Evolutionary conservation across 2,888 invertebrate genomes (phyloP).

Genomic region (Aethes cnicana): DNA sequence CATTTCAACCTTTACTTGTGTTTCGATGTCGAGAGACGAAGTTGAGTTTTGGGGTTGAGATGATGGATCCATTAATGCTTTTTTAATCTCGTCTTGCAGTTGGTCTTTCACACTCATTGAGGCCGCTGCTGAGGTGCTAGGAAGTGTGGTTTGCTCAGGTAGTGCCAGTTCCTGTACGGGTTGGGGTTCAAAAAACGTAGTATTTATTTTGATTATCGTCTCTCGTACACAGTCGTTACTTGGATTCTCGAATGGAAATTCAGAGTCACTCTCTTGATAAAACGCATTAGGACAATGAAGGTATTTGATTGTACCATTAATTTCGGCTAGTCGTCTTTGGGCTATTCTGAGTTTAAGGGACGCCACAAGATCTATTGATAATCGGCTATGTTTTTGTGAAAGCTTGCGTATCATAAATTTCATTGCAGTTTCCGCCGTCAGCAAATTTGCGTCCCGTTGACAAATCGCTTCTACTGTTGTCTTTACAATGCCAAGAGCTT

Average conservation of each 20-base stretch:
- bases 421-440: neutral
- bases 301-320: neutral
- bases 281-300: neutral
- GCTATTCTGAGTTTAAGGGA: neutral
- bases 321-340: neutral
- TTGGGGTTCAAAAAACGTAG: neutral
- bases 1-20: neutral
- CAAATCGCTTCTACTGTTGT: neutral
- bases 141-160: neutral
- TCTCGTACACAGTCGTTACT: neutral
- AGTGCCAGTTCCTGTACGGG: neutral
- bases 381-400: neutral
- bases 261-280: neutral
- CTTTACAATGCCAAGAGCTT: neutral
- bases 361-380: neutral
- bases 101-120: neutral
- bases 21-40: neutral
- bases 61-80: neutral
- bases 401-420: neutral
- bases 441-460: neutral
- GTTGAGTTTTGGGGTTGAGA: no score
- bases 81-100: neutral
- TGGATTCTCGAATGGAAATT: neutral
- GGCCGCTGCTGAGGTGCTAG: neutral
- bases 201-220: neutral